Evolutionary conservation across 2,113 vertebrate genomes (phyloP).

Genomic region (Acinonyx jubatus): DNA sequence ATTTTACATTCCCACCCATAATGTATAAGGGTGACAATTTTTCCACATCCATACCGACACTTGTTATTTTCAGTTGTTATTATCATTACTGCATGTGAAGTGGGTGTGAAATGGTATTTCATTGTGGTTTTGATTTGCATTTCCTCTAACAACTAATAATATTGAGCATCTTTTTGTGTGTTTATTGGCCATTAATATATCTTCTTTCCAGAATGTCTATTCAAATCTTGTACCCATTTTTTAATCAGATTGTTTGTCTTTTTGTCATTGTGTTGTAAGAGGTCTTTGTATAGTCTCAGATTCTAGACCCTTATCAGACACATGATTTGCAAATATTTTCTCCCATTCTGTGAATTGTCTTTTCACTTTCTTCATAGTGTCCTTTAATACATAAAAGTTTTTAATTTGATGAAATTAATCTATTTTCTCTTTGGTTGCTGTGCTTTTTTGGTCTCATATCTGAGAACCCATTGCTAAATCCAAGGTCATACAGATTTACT

Average conservation of each 20-base stretch:
- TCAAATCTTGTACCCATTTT: not conserved
- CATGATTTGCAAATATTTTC: not conserved
- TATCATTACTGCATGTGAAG: not conserved
- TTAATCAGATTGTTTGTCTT: not conserved
- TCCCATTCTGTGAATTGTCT: not conserved
- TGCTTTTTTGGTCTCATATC: not conserved
- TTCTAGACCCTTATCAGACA: not conserved
- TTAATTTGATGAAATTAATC: not conserved
- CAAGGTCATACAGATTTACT: not conserved
- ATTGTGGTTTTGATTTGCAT: not conserved
- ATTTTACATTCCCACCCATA: not conserved
- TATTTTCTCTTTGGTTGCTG: constrained; percentile 22
- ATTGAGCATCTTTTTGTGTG: not conserved
- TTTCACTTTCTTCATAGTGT: not conserved
- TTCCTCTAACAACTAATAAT: not conserved
- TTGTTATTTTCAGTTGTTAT: not conserved
- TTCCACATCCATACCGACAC: not conserved
- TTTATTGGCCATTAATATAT: not conserved
- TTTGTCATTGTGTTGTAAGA: not conserved
- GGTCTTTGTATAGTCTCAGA: not conserved
- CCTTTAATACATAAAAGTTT: not conserved
- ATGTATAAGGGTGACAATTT: not conserved
- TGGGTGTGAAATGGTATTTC: not conserved
- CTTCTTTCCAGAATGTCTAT: not conserved
- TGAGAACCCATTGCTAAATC: not conserved